Conservation (phyloP, 2,888 invertebrate genomes). For the Dastarcus helophoroides region DNA sequence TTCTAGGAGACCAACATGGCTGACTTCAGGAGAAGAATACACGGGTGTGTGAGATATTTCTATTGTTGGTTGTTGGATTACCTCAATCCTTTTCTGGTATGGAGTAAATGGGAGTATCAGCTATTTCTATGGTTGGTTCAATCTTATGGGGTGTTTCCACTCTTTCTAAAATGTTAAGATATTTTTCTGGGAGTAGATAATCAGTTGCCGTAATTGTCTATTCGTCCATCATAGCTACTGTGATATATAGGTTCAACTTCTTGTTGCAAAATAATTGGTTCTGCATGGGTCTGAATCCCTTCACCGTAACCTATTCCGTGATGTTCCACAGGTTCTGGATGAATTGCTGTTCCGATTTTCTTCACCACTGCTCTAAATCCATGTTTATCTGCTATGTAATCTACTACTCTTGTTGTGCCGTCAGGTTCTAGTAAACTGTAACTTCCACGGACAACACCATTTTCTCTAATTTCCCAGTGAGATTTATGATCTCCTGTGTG, state of each 20-base stretch:
- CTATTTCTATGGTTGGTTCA: no score
- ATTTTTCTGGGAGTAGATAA: no score
- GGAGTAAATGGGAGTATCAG: no score
- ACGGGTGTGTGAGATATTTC: no score
- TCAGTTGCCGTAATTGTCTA: slow-evolving; percentile 21
- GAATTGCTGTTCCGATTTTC: slow-evolving; percentile 24
- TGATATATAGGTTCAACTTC: background rate
- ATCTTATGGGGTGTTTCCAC: no score
- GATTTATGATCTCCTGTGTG: slow-evolving; percentile 32
- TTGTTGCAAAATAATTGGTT: slow-evolving; percentile 7
- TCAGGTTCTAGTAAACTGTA: slow-evolving; percentile 32
- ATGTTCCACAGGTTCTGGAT: slow-evolving; percentile 12
- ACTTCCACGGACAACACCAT: slow-evolving; percentile 29
- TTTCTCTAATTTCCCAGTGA: slow-evolving; percentile 32
- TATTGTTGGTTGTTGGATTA: no score
- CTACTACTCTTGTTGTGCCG: slow-evolving; percentile 32
- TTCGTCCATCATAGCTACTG: slow-evolving; percentile 20
- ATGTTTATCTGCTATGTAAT: slow-evolving; percentile 30
- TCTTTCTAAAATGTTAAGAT: no score
- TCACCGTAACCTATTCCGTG: no score
- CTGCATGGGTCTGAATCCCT: slow-evolving; percentile 8
- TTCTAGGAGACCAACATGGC: no score
- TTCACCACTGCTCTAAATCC: slow-evolving; percentile 32
- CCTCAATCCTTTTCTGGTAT: no score
- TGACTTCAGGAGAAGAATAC: no score